Evolutionary conservation across 2,797 vertebrate species (phyloP).

Genomic region (Yasuhikotakia modesta): DNA sequence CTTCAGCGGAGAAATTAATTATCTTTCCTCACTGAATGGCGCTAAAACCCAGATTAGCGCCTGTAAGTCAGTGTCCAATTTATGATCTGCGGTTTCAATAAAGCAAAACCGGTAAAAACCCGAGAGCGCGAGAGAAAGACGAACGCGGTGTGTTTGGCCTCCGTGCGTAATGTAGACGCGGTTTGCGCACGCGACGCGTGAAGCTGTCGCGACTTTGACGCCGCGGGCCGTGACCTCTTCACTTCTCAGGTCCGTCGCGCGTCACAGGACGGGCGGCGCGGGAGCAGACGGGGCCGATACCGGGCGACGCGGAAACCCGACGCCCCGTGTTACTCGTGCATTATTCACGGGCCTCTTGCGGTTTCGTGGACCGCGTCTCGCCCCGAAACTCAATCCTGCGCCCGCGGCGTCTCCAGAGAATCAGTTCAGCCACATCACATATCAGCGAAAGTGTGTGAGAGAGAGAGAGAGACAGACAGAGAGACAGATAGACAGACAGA

Average conservation of each 20-base stretch:
- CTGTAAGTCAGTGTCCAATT: slow-evolving; percentile 47
- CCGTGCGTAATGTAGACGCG: slow-evolving; percentile 38
- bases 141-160: slow-evolving; percentile 53
- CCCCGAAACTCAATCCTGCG: slow-evolving; percentile 72
- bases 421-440: slow-evolving; percentile 63
- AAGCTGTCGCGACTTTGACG: slow-evolving; percentile 12
- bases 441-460: slow-evolving; percentile 47
- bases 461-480: neutral
- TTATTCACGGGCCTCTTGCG: slow-evolving; percentile 79
- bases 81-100: slow-evolving; percentile 54
- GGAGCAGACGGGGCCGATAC: slow-evolving; percentile 13
- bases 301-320: slow-evolving; percentile 66
- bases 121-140: neutral
- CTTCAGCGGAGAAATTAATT: slow-evolving; percentile 52
- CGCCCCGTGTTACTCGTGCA: slow-evolving; percentile 75
- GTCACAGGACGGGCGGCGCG: neutral
- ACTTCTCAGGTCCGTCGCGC: slow-evolving; percentile 19
- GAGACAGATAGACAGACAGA: no score
- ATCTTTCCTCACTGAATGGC: slow-evolving; percentile 51
- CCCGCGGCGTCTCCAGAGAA: slow-evolving; percentile 65
- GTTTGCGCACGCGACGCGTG: slow-evolving; percentile 21
- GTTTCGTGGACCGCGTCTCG: slow-evolving; percentile 73
- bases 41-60: slow-evolving; percentile 56
- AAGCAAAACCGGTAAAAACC: slow-evolving; percentile 29
- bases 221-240: slow-evolving; percentile 32